Percentiles rank a stretch among this genome's conserved stretches.
Conservation (phyloP, 2,113 vertebrate species). For the Pholis gunnellus region DNA sequence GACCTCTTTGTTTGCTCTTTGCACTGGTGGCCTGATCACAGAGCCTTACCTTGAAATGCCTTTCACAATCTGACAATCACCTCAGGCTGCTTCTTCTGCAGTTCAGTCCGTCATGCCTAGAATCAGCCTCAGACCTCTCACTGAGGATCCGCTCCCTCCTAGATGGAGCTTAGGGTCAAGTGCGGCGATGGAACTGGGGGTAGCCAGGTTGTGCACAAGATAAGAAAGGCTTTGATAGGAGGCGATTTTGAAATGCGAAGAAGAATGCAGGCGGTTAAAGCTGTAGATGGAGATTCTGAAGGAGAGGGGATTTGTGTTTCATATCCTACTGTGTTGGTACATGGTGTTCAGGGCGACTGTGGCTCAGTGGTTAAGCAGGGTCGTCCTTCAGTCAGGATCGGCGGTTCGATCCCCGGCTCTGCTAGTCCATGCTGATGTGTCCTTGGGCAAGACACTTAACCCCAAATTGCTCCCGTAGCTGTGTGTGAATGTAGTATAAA, state of each 20-base stretch:
- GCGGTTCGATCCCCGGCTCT: too few species aligned
- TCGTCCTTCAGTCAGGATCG: neutral
- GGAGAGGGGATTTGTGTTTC: constrained; percentile 13
- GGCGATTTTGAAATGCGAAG: constrained; percentile 29
- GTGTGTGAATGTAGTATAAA: too few species aligned
- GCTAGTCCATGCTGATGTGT: too few species aligned
- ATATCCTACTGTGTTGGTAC: neutral
- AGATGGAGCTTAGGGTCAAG: constrained; percentile 35
- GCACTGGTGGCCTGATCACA: neutral
- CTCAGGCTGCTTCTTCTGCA: constrained; percentile 2
- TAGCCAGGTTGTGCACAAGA: constrained; percentile 25
- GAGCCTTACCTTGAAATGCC: constrained; percentile 8
- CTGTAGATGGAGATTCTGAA: constrained; percentile 36
- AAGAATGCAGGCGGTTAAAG: constrained; percentile 7
- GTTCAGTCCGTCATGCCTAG: neutral
- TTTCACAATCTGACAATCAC: constrained; percentile 15
- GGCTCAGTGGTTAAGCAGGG: too few species aligned
- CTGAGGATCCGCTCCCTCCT: constrained; percentile 17
- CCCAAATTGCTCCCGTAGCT: too few species aligned
- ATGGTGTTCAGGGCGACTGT: neutral
- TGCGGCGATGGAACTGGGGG: neutral
- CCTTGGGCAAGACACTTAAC: too few species aligned
- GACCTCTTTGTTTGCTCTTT: constrained; percentile 9
- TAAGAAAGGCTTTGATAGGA: constrained; percentile 50
- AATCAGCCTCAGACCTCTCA: constrained; percentile 17